Base-by-base conservation (phyloP, 2,797 vertebrate species). In the Austrolebias charrua region DNA sequence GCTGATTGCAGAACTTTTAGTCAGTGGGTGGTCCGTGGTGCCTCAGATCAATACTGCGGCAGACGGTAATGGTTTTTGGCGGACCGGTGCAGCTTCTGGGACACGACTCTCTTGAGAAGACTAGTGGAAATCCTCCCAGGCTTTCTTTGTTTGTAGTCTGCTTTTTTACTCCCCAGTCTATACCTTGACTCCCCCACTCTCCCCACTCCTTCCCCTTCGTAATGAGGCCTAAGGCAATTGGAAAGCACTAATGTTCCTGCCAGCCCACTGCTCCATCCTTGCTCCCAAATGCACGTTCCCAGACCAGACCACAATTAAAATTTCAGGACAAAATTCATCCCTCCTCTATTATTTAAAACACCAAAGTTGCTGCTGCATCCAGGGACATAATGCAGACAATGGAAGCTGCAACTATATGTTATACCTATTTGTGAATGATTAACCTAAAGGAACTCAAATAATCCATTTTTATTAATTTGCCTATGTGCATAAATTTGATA, bases 251-350 rank as follows among this genome's bases (percentile, higher is more conserved):
- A 87, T 48, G 65, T 73, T 79, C 79, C 48, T 67, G 75, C 74
- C 81, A 43, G 4, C 72, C 77, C 68, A 40, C 71, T 45, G 49
- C 70, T 60, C 47, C 54, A 60, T 31, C 68, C 54, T 18, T 16
- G 56, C 73, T 83, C 75, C 72, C 89, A 90, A 90, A 92, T 91
- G 92, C 87, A 87, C 79, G 60, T 79, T 75, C 74, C 63, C 87
- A 89, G 88, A 87, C 79, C 83, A 72, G 82, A 80, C 75, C 86
- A 88, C 88, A 90, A 92, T 93, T 93, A 92, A 91, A 92, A 88
- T 91, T 92, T 89, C 75, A 91, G 83, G 87, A 78, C 83, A 87
- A 85, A 86, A 79, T 89, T 87, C 82, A 73, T 61, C 70, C 83
- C 81, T 86, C 40, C 42, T 94, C 69, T 71, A 93, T 92, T 91